Evolutionary conservation across 2,888 invertebrate species (phyloP).

Genomic region (Drosophila testacea): DNA sequence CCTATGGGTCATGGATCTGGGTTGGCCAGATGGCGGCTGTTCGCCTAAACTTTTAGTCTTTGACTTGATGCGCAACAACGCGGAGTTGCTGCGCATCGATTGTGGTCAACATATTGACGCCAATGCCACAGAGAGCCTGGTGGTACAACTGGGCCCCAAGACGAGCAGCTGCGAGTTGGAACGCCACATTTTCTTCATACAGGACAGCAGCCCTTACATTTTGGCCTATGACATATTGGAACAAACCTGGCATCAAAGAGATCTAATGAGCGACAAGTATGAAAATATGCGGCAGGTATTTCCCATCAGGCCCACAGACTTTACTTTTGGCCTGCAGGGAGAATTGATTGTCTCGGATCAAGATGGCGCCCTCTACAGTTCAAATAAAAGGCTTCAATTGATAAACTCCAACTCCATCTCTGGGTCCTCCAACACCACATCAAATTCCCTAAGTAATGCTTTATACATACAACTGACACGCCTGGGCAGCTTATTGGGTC

Average conservation of each 20-base stretch:
- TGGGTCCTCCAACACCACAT: too few relatives aligned
- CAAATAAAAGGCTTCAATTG: slow-evolving; percentile 33
- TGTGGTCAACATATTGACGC: slow-evolving; percentile 68
- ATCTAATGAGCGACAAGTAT: slow-evolving; percentile 72
- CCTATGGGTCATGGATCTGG: slow-evolving; percentile 82
- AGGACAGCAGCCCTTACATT: slow-evolving; percentile 64
- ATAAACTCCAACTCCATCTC: neutral
- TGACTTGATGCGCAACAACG: slow-evolving; percentile 80
- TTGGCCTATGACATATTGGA: slow-evolving; percentile 80
- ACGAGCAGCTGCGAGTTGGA: slow-evolving; percentile 72
- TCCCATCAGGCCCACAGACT: slow-evolving; percentile 77
- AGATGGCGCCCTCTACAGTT: slow-evolving; percentile 75
- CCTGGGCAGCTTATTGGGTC: slow-evolving; percentile 78
- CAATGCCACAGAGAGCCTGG: slow-evolving; percentile 56
- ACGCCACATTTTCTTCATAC: slow-evolving; percentile 79
- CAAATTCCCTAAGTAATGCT: neutral
- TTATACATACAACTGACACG: slow-evolving; percentile 54
- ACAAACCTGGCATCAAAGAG: slow-evolving; percentile 76
- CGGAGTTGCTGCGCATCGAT: slow-evolving; percentile 78
- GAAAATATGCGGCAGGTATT: slow-evolving; percentile 68
- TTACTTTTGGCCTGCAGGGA: slow-evolving; percentile 74
- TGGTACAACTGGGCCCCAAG: slow-evolving; percentile 75
- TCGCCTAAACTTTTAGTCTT: slow-evolving; percentile 81
- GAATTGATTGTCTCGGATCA: slow-evolving; percentile 78
- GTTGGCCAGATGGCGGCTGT: slow-evolving; percentile 66